These are phyloP conservation scores for Armadillidium nasatum DNA, from an alignment of 1,140 invertebrate genomes.

Conservation along the genomic window DNA sequence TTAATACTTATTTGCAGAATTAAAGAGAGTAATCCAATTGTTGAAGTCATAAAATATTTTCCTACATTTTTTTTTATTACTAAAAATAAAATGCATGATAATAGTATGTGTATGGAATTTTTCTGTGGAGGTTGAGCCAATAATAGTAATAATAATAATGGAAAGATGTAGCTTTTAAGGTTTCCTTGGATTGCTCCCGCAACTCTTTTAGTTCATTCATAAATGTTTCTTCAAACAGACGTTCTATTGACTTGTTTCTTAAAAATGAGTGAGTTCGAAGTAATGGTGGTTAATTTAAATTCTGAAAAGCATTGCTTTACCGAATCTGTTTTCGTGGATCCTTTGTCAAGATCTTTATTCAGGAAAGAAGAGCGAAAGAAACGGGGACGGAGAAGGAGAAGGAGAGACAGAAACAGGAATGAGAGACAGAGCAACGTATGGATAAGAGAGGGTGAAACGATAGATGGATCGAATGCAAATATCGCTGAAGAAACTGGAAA, in stretches of 20 bases:
- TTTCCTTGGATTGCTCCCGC: no score
- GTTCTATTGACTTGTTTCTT: not conserved
- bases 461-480: not conserved
- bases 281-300: not conserved
- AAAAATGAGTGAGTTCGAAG: not conserved
- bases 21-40: no score
- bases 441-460: not conserved
- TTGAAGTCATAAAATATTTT: no score
- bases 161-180: no score
- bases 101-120: no score
- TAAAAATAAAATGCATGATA: no score
- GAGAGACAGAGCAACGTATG: not conserved
- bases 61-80: no score
- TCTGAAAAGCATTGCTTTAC: not conserved
- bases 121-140: no score
- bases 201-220: not conserved
- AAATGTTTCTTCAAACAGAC: not conserved
- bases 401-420: not conserved
- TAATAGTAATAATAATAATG: no score
- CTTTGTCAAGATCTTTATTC: not conserved
- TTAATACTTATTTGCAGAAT: no score
- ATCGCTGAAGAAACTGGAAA: no score
- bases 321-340: not conserved
- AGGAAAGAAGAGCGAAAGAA: not conserved
- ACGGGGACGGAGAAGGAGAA: not conserved